Conservation (phyloP, 2,797 vertebrate genomes). For the Salarias fasciatus region DNA sequence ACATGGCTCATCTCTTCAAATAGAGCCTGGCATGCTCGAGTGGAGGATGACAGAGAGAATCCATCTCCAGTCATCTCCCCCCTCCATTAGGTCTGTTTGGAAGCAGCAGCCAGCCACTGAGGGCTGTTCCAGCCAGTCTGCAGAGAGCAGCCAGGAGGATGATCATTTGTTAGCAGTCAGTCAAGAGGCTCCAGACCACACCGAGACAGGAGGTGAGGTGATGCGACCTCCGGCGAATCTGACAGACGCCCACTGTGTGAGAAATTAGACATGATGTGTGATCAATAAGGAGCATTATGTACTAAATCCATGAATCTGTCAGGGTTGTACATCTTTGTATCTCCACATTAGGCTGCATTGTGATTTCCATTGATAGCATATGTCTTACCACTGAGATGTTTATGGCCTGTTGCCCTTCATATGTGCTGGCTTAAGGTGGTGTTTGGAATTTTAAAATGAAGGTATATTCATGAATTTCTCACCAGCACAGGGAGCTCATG, state of each 20-base stretch:
- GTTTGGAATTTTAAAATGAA: too few relatives aligned
- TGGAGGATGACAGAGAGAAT: slow-evolving; percentile 45
- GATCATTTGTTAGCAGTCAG: slow-evolving; percentile 70
- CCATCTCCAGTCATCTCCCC: slow-evolving; percentile 43
- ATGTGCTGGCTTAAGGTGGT: too few relatives aligned
- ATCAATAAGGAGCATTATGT: slow-evolving; percentile 48
- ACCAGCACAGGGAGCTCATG: too few relatives aligned
- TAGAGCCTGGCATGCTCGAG: slow-evolving; percentile 54
- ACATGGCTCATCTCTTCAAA: slow-evolving; percentile 73
- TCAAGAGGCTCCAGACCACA: slow-evolving; percentile 57
- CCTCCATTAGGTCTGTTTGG: slow-evolving; percentile 53
- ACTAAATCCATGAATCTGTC: slow-evolving; percentile 13
- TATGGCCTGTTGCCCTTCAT: not conserved
- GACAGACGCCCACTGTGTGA: slow-evolving; percentile 45
- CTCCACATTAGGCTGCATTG: not conserved
- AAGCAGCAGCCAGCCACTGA: slow-evolving; percentile 52
- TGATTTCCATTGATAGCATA: not conserved
- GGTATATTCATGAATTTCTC: too few relatives aligned
- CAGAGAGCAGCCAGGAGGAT: slow-evolving; percentile 57
- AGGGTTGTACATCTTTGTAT: not conserved
- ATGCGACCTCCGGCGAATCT: slow-evolving; percentile 58
- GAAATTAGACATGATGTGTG: slow-evolving; percentile 52
- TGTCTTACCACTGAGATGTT: not conserved
- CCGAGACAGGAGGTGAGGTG: slow-evolving; percentile 43
- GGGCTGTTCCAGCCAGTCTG: slow-evolving; percentile 57